Evolutionary conservation across 2,888 invertebrate species (phyloP).

Genomic region (Nipponacmea schrenckii): DNA sequence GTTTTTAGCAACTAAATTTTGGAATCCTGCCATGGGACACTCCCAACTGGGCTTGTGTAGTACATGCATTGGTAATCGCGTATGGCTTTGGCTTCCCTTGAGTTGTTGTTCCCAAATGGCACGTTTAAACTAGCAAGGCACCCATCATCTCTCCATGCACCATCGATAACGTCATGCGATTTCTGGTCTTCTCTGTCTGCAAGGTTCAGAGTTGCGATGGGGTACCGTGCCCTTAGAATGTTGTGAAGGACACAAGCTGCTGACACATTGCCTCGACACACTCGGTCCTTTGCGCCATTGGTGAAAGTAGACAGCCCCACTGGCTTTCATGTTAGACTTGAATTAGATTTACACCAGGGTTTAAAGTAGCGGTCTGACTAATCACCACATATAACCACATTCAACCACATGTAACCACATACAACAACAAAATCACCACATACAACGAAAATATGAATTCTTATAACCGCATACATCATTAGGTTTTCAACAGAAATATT

Average conservation of each 20-base stretch:
- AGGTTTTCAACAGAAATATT: no score
- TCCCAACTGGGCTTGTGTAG: neutral
- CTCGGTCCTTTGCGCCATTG: neutral
- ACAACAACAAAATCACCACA: neutral
- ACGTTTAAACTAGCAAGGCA: neutral
- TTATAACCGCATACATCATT: neutral
- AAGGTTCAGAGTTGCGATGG: neutral
- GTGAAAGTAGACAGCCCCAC: neutral
- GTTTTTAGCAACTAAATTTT: neutral
- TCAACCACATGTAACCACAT: neutral
- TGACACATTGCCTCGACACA: neutral
- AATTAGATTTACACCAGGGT: neutral
- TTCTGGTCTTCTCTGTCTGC: neutral
- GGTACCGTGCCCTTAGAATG: neutral
- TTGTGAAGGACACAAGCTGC: neutral
- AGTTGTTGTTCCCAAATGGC: neutral
- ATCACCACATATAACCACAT: neutral
- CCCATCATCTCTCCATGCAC: neutral
- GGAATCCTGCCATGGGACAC: neutral
- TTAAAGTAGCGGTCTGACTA: neutral
- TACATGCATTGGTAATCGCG: neutral
- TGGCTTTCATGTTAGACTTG: neutral
- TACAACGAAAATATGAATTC: neutral
- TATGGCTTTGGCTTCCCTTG: neutral
- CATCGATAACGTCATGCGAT: neutral